Percentiles rank a stretch among this genome's conserved stretches.
These are phyloP conservation scores for Epizoanthus rinbou DNA, from an alignment of 92 coral and sea anemone genomes.

Conservation along the genomic window DNA sequence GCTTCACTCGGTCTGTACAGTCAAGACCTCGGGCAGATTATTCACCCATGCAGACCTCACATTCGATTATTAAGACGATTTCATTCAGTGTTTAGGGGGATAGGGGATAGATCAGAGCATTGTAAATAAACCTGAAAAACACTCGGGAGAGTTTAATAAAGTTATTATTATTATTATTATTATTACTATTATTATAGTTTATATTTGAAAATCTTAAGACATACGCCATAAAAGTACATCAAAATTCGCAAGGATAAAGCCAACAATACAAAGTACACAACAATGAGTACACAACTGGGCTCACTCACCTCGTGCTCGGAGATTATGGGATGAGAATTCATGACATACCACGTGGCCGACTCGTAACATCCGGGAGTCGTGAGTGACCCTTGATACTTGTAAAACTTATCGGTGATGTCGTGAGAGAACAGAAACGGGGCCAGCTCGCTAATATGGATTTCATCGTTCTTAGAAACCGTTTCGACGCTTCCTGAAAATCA, in stretches of 20 bases:
- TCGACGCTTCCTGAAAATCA: conserved; percentile 39
- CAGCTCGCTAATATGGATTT: conserved; percentile 52
- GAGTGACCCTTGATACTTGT: conserved; percentile 66
- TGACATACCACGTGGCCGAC: conserved; percentile 68
- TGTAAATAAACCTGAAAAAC: no score
- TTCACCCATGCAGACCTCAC: no score
- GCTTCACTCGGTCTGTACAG: no score
- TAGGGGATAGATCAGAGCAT: no score
- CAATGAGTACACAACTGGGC: neutral
- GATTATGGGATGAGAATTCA: conserved; percentile 61
- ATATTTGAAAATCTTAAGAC: no score
- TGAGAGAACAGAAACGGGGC: conserved; percentile 62
- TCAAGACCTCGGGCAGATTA: no score
- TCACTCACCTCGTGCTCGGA: conserved; percentile 52
- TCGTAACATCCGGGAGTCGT: conserved; percentile 70
- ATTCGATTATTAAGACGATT: no score
- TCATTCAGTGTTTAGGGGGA: no score
- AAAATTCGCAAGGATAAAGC: neutral
- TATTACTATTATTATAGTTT: no score
- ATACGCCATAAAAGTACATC: no score
- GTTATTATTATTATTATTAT: no score
- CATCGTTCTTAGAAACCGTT: conserved; percentile 56
- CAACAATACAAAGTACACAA: neutral
- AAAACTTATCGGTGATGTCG: conserved; percentile 66
- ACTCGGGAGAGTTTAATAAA: no score